These are phyloP conservation scores for Meta bourneti DNA, from an alignment of 2,888 invertebrate genomes.

Conservation along the genomic window DNA sequence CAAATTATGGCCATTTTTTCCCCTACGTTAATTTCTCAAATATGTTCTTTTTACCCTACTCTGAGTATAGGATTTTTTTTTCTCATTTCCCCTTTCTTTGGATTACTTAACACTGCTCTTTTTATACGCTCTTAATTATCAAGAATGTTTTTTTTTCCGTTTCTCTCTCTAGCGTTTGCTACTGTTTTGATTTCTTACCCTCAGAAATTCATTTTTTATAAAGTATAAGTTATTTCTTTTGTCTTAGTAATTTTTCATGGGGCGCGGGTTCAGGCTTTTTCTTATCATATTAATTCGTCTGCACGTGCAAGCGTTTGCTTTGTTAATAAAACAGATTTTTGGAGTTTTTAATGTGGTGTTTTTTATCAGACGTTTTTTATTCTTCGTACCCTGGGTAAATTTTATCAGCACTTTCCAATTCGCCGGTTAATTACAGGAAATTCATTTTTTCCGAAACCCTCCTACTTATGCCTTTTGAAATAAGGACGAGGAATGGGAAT, in stretches of 20 bases:
- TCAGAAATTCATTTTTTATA: slow-evolving; percentile 27
- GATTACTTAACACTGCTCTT: slow-evolving; percentile 56
- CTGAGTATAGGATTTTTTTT: slow-evolving; percentile 32
- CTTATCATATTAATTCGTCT: slow-evolving; percentile 56
- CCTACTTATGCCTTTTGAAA: neutral
- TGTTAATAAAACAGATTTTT: slow-evolving; percentile 59
- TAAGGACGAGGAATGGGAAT: neutral
- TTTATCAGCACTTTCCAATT: slow-evolving; percentile 41
- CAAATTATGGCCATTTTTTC: slow-evolving; percentile 27
- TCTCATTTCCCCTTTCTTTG: neutral
- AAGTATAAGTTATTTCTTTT: slow-evolving; percentile 57
- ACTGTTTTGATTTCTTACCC: neutral
- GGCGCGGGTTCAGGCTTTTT: neutral
- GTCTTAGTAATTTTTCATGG: slow-evolving; percentile 42
- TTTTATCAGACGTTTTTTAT: neutral
- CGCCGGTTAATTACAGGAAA: slow-evolving; percentile 35
- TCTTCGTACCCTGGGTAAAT: slow-evolving; percentile 7
- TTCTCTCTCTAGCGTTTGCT: slow-evolving; percentile 2
- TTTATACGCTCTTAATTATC: slow-evolving; percentile 38
- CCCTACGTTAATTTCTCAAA: slow-evolving; percentile 46
- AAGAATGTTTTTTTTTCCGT: slow-evolving; percentile 24
- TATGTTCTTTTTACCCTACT: slow-evolving; percentile 36
- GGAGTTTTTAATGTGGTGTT: slow-evolving; percentile 37
- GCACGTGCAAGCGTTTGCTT: slow-evolving; percentile 32
- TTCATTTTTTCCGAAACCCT: neutral